Conservation (phyloP, 2,113 vertebrate species). For the Myotis brandtii region DNA sequence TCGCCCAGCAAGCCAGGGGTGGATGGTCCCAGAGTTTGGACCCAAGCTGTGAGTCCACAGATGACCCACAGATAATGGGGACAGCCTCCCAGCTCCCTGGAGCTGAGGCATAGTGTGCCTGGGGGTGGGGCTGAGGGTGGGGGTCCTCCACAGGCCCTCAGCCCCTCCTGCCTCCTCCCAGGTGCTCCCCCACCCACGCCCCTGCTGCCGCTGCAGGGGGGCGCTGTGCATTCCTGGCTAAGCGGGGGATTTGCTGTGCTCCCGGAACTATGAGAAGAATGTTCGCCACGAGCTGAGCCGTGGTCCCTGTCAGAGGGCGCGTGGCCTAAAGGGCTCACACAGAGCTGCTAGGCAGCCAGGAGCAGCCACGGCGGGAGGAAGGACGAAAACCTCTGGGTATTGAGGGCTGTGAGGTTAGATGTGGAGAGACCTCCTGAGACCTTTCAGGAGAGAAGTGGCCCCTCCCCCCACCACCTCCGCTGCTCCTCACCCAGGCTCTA, state of each 20-base stretch:
- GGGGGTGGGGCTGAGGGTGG: neutral
- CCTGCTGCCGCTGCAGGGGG: conserved; percentile 59
- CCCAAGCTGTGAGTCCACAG: neutral
- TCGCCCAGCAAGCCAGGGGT: neutral
- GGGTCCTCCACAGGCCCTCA: neutral
- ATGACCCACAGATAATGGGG: neutral
- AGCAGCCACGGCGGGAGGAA: conserved; percentile 47
- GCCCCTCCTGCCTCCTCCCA: conserved; percentile 32
- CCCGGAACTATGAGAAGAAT: conserved; percentile 89
- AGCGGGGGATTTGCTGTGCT: conserved; percentile 87
- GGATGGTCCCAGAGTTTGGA: neutral
- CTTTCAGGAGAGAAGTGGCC: neutral
- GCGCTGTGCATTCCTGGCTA: conserved; percentile 77
- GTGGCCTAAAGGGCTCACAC: conserved; percentile 83
- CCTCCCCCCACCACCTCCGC: neutral
- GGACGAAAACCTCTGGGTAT: neutral
- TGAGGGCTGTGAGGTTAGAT: neutral
- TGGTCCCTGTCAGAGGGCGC: conserved; percentile 83
- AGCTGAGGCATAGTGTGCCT: neutral
- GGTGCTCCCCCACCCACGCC: neutral
- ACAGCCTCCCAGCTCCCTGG: neutral
- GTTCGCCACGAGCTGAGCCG: conserved; percentile 89
- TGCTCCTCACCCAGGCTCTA: neutral
- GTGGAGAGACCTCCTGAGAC: neutral
- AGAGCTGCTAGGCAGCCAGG: neutral